A percentile compares a stretch with the other conserved stretches of the same genome.
Evolutionary conservation across 2,797 vertebrate genomes (phyloP).

Genomic region (Poecilia picta): DNA sequence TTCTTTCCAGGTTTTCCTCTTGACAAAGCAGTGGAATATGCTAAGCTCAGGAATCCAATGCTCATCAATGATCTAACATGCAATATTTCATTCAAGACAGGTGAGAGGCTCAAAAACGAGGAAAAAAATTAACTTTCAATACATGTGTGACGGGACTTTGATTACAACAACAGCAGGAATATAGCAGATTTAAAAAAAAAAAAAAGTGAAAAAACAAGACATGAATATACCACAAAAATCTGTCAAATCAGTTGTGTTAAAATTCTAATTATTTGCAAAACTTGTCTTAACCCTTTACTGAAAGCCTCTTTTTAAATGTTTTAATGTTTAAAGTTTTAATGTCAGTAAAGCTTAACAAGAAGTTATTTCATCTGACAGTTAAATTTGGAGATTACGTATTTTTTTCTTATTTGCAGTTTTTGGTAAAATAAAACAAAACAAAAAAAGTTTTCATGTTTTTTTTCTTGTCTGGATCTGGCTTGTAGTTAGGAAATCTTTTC

Average conservation of each 20-base stretch:
- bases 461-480: not conserved
- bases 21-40: slow-evolving; percentile 97
- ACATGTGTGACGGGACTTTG: not conserved
- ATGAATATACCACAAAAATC: not conserved
- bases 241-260: not conserved
- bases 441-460: no score
- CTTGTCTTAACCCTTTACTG: not conserved
- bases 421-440: not conserved
- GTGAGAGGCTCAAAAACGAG: slow-evolving; percentile 64
- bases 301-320: not conserved
- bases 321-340: not conserved
- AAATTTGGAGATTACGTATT: not conserved
- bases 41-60: slow-evolving; percentile 92
- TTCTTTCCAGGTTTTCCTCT: slow-evolving; percentile 89
- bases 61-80: slow-evolving; percentile 98
- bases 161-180: not conserved
- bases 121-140: not conserved
- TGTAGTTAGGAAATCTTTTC: not conserved
- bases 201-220: not conserved
- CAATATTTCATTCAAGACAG: slow-evolving; percentile 99
- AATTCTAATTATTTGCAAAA: not conserved
- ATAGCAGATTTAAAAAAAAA: not conserved
- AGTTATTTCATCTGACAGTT: not conserved
- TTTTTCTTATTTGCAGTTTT: not conserved
- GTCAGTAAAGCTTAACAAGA: not conserved